Base-by-base conservation (phyloP, 2,888 invertebrate genomes). In the Drosophila niveifrons region DNA sequence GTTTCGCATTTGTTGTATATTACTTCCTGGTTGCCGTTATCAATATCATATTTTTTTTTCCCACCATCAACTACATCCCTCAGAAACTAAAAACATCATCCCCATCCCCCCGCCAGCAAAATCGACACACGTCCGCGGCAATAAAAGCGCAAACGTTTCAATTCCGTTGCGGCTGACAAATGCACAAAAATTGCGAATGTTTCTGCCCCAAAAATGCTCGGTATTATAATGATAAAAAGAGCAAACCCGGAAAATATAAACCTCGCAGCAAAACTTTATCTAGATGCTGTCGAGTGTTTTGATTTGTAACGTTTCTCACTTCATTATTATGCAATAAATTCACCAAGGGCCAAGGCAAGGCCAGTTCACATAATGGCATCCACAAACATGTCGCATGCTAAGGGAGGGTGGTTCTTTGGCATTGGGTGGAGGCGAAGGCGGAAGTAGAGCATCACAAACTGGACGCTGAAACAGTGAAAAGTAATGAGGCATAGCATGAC, bases 241-340 rank as follows among this genome's bases (percentile, higher is more conserved):
- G n/a, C 43, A 50, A 47, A 31, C 10, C 2, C 6, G 18, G 43
- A 43, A 63, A 31, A 58, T 36, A 47, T 44, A 73, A 78, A 72
- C 53, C 47, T 28, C 23, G 55, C 59, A 68, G 47, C 67, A 57
- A 50, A 71, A 83, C 52, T 81, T 86, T 87, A 82, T 82, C 84
- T 86, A 63, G 88, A 88, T 89, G 90, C 82, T 76, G 91, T 90
- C 91, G 90, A 90, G 91, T 91, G 91, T 89, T 91, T 91, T 91
- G 91, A 91, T 91, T 91, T 91, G 91, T 89, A 90, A 91, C 91
- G 91, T 91, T 91, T 91, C 90, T 91, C 91, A 91, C 91, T 91
- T 91, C 90, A 91, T 91, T 91, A 91, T 90, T 91, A 90, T 90
- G 90, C 90, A 82, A 91, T 90, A 90, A 90, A 91, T 89, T 82